Base-by-base conservation (phyloP, 2,888 invertebrate species). In the Pachymerium ferrugineum region DNA sequence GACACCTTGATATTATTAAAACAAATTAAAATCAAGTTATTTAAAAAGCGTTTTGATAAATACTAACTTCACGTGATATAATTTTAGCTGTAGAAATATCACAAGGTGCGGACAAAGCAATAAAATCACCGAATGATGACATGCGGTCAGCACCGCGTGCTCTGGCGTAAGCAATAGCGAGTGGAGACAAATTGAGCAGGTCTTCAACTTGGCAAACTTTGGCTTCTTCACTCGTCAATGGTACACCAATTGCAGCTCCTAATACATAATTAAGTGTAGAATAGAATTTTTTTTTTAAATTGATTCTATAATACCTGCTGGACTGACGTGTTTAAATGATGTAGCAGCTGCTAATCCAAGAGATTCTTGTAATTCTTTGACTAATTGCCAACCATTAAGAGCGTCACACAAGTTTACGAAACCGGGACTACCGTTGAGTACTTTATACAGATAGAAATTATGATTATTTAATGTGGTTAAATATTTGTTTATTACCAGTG, bases 81-180 rank as follows among this genome's bases (percentile, higher is more conserved):
- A 99, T 92, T 81, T 87, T 89, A 0, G 99, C 98, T 0, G 98
- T 99, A 76, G 89, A 81, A 70, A 86, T 88, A 83, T 99, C 98
- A 81, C 98, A 99, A 0, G 85, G 83, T 81, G 97, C 95, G 0
- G 97, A 97, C 0, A 99, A 83, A 0, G 97, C 96, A 35, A 98
- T 88, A 83, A 98, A 98, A 84, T 99, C 99, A 0, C 99, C 98
- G 83, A 98, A 99, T 0, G 97, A 97, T 8, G 97, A 97, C 98
- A 99, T 98, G 73, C 98, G 88, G 84, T 99, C 98, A 16, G 97
- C 97, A 71, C 98, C 97, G 81, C 98, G 88, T 0, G 98, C 98
- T 74, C 97, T 87, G 0, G 97, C 97, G 84, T 98, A 98, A 0
- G 98, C 97, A 16, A 87, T 87, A 0, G 96, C 95, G 12, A 97